Evolutionary conservation across 2,797 vertebrate genomes (phyloP), one percentile per base, ranked within the genome.

Genomic region (Botia kubotai): DNA sequence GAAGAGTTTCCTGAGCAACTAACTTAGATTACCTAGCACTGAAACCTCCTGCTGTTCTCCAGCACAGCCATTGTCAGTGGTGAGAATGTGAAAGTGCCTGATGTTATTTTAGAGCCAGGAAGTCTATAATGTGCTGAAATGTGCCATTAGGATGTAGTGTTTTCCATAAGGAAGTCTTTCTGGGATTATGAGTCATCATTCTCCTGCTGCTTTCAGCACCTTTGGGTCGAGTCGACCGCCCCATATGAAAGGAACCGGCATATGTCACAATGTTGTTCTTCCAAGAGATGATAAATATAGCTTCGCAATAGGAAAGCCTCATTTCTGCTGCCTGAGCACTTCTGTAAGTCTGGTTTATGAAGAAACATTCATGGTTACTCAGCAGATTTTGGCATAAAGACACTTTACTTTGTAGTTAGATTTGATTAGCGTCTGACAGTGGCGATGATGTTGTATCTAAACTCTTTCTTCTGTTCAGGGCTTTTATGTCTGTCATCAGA

Each of bases 241-340:
- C 14, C 3, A 39, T 16, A 74, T n/a, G 17, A 58, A n/a, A 33
- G 70, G 21, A 33, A 81, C 83, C 72, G 79, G 72, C 21, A 79
- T 78, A 80, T 53, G 19, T 88, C 89, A 85, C 85, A 80, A 80
- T 80, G 80, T 80, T 84, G 69, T 80, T 89, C 68, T 87, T 85
- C 80, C n/a, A 74, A 85, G 88, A 90, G 87, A 84, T 86, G 89
- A 91, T 89, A 87, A 90, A 88, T 77, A 81, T 84, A 81, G 82
- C 83, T 72, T 86, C 81, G 80, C 86, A 88, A 52, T 85, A 74
- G 83, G 85, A 75, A 86, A 67, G 17, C 48, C 82, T 84, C 79
- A 58, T 16, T 90, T 89, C 78, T 89, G 91, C 92, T 81, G 65
- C 19, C 14, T 79, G 85, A 87, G 91, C 91, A 91, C 84, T 93